phyloP scores from a whole-genome alignment of 2,113 vertebrate species.

The Montifringilla adamsi region DNA sequence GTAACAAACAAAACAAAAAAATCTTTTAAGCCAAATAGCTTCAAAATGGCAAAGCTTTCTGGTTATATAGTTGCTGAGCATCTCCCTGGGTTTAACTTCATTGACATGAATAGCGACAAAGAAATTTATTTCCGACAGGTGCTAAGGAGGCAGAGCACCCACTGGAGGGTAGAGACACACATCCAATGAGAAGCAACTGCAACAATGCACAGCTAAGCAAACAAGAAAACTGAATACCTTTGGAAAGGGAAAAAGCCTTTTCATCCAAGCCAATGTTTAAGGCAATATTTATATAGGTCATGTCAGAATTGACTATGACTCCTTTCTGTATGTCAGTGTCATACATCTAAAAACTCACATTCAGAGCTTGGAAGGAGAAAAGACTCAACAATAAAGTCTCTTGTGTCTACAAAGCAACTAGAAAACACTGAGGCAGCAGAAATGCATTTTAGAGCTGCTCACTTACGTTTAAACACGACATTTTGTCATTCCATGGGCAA shows the following conservation, averaged over 20 bases:
- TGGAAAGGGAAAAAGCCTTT: not conserved
- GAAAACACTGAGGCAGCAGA: conserved; percentile 10
- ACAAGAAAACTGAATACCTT: not conserved
- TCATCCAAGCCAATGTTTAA: not conserved
- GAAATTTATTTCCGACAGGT: not conserved
- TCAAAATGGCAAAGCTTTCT: not conserved
- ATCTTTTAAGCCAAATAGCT: not conserved
- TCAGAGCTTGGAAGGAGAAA: not conserved
- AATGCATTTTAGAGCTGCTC: not conserved
- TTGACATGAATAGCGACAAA: not conserved
- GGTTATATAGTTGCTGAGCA: not conserved
- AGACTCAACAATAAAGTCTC: not conserved
- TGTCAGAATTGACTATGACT: not conserved
- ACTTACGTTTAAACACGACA: not conserved
- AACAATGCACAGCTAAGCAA: not conserved
- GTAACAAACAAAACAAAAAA: not conserved
- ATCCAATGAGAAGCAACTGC: not conserved
- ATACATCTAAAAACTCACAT: not conserved
- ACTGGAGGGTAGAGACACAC: not conserved
- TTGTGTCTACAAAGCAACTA: not conserved
- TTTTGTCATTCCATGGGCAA: not conserved
- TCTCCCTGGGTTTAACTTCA: not conserved
- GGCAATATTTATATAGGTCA: not conserved
- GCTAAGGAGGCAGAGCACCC: not conserved
- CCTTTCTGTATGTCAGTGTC: not conserved